Evolutionary conservation across 2,113 vertebrate genomes (phyloP).

Genomic region (Pimephales promelas): DNA sequence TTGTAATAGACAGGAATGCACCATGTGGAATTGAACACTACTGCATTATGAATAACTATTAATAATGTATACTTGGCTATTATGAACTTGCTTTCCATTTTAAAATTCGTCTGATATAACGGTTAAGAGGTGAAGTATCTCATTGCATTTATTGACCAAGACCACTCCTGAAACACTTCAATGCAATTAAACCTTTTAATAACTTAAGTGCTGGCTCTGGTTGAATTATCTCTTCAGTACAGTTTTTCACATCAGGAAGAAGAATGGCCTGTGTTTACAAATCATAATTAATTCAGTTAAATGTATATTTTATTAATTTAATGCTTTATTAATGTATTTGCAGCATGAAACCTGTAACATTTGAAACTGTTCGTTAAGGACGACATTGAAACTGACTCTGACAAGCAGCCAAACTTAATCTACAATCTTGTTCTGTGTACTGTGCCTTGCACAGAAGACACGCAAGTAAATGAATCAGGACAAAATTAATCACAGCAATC

Average conservation of each 20-base stretch:
- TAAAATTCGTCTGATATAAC: neutral
- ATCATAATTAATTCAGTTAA: neutral
- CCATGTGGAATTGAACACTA: neutral
- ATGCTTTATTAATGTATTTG: neutral
- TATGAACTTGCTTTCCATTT: neutral
- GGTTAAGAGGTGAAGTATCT: slow-evolving; percentile 19
- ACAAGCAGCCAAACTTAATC: slow-evolving; percentile 55
- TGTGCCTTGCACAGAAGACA: neutral
- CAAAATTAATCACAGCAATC: slow-evolving; percentile 20
- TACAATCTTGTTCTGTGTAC: neutral
- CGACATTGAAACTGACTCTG: slow-evolving; percentile 58
- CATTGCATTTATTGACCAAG: slow-evolving; percentile 57
- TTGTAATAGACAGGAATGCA: neutral
- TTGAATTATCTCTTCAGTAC: neutral
- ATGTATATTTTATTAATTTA: neutral
- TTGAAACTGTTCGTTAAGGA: slow-evolving; percentile 28
- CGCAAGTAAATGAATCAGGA: slow-evolving; percentile 1
- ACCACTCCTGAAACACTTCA: slow-evolving; percentile 62
- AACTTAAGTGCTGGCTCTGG: slow-evolving; percentile 48
- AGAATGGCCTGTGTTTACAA: neutral
- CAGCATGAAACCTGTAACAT: neutral
- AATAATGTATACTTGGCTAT: neutral
- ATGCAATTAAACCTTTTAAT: slow-evolving; percentile 65
- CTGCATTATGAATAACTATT: neutral
- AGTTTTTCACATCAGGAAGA: neutral